phyloP scores from a whole-genome alignment of 2,888 invertebrate genomes.

The Congeria kusceri region DNA sequence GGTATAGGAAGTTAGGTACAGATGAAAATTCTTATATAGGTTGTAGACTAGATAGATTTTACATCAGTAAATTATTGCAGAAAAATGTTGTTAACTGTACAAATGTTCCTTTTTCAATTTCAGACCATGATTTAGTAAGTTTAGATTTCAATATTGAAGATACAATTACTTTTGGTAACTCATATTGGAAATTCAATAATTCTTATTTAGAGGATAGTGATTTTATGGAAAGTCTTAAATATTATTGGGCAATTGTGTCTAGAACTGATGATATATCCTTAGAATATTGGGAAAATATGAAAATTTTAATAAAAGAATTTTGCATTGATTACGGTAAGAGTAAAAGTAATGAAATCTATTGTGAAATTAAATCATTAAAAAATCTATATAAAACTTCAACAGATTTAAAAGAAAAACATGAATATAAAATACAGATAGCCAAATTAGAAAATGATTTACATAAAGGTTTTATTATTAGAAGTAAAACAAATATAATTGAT shows the following conservation, averaged over 20 bases:
- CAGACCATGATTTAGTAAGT: too few relatives aligned
- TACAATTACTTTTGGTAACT: slow-evolving; percentile 15
- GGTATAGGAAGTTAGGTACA: too few relatives aligned
- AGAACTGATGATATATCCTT: slow-evolving; percentile 29
- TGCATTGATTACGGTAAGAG: slow-evolving; percentile 12
- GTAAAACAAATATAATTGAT: too few relatives aligned
- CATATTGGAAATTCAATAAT: slow-evolving; percentile 35
- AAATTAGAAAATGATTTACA: slow-evolving; percentile 9
- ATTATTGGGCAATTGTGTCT: slow-evolving; percentile 12
- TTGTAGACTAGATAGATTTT: too few relatives aligned
- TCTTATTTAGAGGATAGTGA: slow-evolving; percentile 6
- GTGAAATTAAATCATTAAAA: slow-evolving; percentile 2
- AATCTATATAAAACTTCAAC: not conserved
- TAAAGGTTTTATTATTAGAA: slow-evolving; percentile 8
- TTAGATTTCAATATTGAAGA: not conserved
- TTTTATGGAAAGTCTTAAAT: slow-evolving; percentile 10
- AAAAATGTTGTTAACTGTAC: too few relatives aligned
- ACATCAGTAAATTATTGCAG: too few relatives aligned
- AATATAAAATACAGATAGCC: too few relatives aligned
- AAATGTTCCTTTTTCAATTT: too few relatives aligned
- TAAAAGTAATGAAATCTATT: slow-evolving; percentile 7
- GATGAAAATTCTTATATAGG: too few relatives aligned
- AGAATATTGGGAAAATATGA: slow-evolving; percentile 28
- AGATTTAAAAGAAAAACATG: too few relatives aligned
- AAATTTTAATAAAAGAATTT: slow-evolving; percentile 5